A percentile compares a stretch with the other conserved stretches of the same genome.
Evolutionary conservation across 2,113 vertebrate species (phyloP).

Genomic region (Salvelinus fontinalis): DNA sequence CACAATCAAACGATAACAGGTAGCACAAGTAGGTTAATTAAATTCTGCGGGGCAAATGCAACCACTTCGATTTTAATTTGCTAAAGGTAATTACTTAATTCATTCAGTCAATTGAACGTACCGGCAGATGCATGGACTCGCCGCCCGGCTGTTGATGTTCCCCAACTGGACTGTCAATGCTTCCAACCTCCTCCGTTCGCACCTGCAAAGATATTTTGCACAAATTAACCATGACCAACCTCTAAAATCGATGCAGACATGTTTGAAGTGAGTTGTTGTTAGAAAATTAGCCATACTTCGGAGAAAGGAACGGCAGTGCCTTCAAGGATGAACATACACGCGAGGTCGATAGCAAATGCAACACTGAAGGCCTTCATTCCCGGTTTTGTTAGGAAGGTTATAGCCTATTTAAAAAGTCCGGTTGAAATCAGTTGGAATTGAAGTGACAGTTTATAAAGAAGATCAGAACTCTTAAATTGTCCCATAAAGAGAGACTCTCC

Average conservation of each 20-base stretch:
- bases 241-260: too few species aligned
- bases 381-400: background rate
- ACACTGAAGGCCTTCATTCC: constrained; percentile 66
- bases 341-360: constrained; percentile 68
- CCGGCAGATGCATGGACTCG: constrained; percentile 58
- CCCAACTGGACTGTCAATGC: constrained; percentile 58
- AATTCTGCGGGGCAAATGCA: constrained; percentile 43
- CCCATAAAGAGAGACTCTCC: background rate
- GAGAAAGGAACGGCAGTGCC: constrained; percentile 59
- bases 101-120: constrained; percentile 57
- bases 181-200: constrained; percentile 54
- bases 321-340: constrained; percentile 64
- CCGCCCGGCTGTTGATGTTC: constrained; percentile 39
- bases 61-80: constrained; percentile 61
- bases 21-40: background rate
- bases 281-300: constrained; percentile 57
- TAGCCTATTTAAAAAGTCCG: constrained; percentile 37
- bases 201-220: constrained; percentile 58
- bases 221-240: background rate
- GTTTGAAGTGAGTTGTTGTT: too few species aligned
- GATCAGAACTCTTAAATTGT: too few species aligned
- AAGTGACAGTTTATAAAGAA: background rate
- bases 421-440: constrained; percentile 32
- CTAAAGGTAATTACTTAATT: constrained; percentile 63
- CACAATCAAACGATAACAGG: background rate